A percentile compares a stretch with the other conserved stretches of the same genome.
phyloP scores from a whole-genome alignment of 2,113 vertebrate species.

The Cyphomyrus discorhynchus region DNA sequence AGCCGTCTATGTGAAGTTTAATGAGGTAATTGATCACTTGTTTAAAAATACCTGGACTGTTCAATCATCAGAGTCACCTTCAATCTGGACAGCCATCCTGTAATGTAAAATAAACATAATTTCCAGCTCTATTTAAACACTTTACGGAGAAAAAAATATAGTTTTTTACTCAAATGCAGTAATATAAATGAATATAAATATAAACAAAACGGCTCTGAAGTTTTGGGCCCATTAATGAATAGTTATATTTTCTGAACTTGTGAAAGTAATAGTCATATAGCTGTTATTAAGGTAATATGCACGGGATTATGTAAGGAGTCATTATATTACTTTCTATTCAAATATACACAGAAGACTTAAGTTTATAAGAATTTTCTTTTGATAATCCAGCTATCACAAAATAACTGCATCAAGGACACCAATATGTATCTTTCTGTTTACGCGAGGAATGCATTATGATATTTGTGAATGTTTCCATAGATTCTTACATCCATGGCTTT shows the following conservation, averaged over 20 bases:
- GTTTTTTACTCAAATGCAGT: neutral
- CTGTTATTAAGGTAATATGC: neutral
- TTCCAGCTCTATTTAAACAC: neutral
- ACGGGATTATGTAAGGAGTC: neutral
- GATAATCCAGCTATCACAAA: neutral
- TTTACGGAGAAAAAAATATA: neutral
- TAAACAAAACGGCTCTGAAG: neutral
- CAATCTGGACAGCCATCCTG: neutral
- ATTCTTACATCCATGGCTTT: neutral
- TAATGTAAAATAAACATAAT: neutral
- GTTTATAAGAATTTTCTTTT: neutral
- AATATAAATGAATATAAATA: neutral
- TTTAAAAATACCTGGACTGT: neutral
- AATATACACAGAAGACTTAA: neutral
- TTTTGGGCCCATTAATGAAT: neutral
- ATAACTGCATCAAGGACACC: neutral
- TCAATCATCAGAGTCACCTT: constrained; percentile 2
- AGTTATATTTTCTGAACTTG: neutral
- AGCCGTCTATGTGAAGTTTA: neutral
- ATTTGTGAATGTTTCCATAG: neutral
- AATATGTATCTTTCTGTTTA: neutral
- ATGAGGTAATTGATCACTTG: constrained; percentile 3
- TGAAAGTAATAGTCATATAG: neutral
- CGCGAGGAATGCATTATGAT: neutral
- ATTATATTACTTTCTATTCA: neutral